These are phyloP conservation scores for Palloptera scutellata DNA, from an alignment of 2,888 invertebrate species.

Conservation along the genomic window DNA sequence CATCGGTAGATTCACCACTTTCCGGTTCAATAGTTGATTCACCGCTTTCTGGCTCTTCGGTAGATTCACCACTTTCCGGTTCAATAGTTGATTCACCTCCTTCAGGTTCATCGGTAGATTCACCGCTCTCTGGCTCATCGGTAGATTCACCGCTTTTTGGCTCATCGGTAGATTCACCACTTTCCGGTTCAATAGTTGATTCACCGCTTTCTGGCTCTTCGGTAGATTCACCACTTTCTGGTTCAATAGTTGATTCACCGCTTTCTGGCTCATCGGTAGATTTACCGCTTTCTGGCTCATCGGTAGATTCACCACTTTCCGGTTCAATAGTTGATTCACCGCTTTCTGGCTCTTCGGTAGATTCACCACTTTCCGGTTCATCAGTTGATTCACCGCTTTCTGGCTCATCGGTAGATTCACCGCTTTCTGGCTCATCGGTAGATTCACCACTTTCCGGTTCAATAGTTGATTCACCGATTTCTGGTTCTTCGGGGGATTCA, in stretches of 20 bases:
- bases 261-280: too few relatives aligned
- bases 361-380: background rate
- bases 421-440: background rate
- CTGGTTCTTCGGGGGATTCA: conserved; percentile 6
- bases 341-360: background rate
- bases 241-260: too few relatives aligned
- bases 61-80: conserved; percentile 13
- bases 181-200: too few relatives aligned
- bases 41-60: conserved; percentile 16
- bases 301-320: too few relatives aligned
- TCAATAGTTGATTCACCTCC: conserved; percentile 6
- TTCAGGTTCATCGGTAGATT: background rate
- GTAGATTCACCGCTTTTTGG: background rate
- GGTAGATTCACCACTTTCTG: too few relatives aligned
- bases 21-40: conserved; percentile 17
- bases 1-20: background rate
- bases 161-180: background rate
- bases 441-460: background rate
- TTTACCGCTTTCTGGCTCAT: too few relatives aligned
- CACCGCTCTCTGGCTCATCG: background rate
- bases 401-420: background rate
- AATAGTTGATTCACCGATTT: conserved; percentile 1
- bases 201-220: too few relatives aligned
- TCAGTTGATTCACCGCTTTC: background rate
- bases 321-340: too few relatives aligned